Evolutionary conservation across 2,113 vertebrate genomes (phyloP).

Genomic region (Peromyscus leucopus): DNA sequence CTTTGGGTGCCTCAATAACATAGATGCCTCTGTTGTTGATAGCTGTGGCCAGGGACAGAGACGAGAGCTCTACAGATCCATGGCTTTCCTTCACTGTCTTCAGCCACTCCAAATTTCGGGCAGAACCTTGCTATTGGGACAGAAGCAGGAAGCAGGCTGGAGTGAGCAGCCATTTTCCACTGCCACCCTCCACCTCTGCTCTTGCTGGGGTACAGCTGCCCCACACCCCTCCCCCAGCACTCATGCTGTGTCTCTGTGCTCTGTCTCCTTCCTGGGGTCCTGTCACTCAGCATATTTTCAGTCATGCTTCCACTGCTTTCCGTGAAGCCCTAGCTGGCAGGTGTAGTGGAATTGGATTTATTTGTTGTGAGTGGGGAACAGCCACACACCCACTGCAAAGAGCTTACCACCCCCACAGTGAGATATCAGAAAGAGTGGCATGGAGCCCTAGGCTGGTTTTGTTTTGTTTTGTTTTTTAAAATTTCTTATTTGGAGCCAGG

Average conservation of each 20-base stretch:
- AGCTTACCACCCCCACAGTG: background rate
- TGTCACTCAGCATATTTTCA: accelerated
- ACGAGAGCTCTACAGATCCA: constrained; percentile 96
- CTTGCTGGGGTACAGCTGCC: accelerated
- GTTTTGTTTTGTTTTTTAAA: background rate
- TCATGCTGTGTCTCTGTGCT: background rate
- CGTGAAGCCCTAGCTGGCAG: accelerated
- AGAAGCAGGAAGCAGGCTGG: background rate
- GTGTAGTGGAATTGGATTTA: accelerated
- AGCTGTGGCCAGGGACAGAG: constrained; percentile 93
- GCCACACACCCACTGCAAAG: background rate
- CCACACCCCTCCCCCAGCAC: too few species aligned
- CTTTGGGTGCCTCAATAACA: constrained; percentile 87
- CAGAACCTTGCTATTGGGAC: constrained; percentile 91
- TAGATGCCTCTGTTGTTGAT: constrained; percentile 95
- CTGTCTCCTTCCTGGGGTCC: background rate
- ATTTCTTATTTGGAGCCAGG: background rate
- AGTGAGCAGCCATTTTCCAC: accelerated
- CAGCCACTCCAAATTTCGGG: constrained; percentile 95
- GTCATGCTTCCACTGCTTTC: background rate
- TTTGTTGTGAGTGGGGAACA: accelerated
- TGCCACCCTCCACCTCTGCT: background rate
- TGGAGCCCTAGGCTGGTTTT: background rate
- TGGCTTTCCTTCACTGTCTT: constrained; percentile 97
- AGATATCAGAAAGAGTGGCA: accelerated